Conservation (phyloP, 2,797 vertebrate genomes). For the Spea hammondii region DNA sequence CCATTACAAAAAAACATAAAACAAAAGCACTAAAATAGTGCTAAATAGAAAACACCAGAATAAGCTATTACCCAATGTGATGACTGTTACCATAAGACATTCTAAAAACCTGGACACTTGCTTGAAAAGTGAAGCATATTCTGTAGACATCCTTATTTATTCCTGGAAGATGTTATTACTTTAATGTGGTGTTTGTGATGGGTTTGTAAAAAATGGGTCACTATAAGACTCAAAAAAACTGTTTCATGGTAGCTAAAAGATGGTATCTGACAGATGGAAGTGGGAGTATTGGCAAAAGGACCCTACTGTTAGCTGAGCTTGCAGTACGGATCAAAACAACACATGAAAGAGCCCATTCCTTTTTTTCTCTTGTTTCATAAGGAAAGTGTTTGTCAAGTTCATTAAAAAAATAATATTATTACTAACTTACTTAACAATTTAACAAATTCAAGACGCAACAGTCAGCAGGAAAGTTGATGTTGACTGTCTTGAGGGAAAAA, state of each 20-base stretch:
- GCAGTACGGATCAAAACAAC: constrained; percentile 15
- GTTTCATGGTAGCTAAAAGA: constrained; percentile 37
- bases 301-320: constrained; percentile 26
- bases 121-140: constrained; percentile 14
- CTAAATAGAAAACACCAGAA: constrained; percentile 20
- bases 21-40: not conserved
- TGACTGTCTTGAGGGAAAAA: no score
- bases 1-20: no score
- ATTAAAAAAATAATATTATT: constrained; percentile 6
- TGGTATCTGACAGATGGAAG: constrained; percentile 48
- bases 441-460: not conserved
- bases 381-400: constrained; percentile 11
- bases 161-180: constrained; percentile 24
- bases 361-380: constrained; percentile 4
- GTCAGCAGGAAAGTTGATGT: not conserved
- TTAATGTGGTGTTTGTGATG: constrained; percentile 8
- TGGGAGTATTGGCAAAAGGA: constrained; percentile 44
- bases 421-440: constrained; percentile 2
- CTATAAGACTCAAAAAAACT: constrained; percentile 35
- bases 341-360: constrained; percentile 6
- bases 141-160: constrained; percentile 40
- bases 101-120: constrained; percentile 16
- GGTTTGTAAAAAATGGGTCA: constrained; percentile 31
- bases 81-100: constrained; percentile 22
- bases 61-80: constrained; percentile 27